phyloP scores from a whole-genome alignment of 2,113 vertebrate genomes.

The Semicossyphus pulcher region DNA sequence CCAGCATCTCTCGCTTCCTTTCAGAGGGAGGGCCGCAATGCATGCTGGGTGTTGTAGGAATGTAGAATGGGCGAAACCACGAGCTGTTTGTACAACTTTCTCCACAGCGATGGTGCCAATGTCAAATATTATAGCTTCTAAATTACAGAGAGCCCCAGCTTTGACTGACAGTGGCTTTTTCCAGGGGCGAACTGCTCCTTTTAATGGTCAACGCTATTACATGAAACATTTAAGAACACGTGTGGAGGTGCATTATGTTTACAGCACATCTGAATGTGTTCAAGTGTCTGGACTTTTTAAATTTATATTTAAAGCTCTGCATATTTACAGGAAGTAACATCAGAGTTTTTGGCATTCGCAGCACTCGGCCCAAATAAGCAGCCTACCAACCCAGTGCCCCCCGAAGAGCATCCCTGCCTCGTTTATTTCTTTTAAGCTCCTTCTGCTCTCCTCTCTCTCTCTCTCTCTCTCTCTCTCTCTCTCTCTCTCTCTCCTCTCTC shows the following conservation, averaged over 20 bases:
- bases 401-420: constrained; percentile 19
- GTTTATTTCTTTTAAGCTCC: neutral
- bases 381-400: constrained; percentile 8
- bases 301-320: neutral
- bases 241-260: neutral
- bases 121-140: no score
- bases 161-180: no score
- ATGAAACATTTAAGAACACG: neutral
- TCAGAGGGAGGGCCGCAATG: no score
- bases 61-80: no score
- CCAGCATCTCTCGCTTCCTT: no score
- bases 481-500: neutral
- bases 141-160: no score
- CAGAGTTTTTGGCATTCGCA: constrained; percentile 13
- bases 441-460: constrained; percentile 23
- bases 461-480: neutral
- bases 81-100: no score
- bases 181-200: no score
- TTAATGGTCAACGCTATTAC: neutral
- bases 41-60: no score
- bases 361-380: constrained; percentile 26
- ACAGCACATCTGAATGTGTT: neutral
- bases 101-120: no score
- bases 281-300: neutral
- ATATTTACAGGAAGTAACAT: constrained; percentile 2